These are phyloP conservation scores for Callyntrura guangdongensis DNA, from an alignment of 2,888 invertebrate species.

Conservation along the genomic window DNA sequence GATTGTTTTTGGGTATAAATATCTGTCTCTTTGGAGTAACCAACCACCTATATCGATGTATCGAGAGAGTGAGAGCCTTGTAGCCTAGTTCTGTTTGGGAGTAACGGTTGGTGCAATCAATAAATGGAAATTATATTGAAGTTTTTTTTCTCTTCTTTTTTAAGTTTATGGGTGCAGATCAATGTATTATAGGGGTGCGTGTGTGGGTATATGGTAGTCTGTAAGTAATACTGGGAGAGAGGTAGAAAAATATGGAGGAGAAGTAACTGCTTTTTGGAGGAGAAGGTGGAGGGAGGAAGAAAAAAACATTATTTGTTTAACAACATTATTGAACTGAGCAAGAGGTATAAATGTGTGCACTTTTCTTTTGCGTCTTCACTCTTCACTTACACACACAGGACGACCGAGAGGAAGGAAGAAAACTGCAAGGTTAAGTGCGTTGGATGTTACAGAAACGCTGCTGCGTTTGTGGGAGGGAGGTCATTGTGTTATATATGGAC, in stretches of 20 bases:
- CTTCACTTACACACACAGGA: no score
- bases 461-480: constrained; percentile 4
- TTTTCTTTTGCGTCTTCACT: not conserved
- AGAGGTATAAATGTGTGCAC: not conserved
- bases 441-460: not conserved
- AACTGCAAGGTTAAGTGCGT: constrained; percentile 70
- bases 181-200: constrained; percentile 56
- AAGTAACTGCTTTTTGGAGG: not conserved
- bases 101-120: constrained; percentile 68
- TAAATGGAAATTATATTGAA: constrained; percentile 79
- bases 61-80: not conserved
- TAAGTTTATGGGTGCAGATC: constrained; percentile 71
- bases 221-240: not conserved
- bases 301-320: constrained; percentile 68
- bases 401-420: not conserved
- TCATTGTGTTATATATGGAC: constrained; percentile 2
- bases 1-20: not conserved
- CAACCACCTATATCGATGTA: no score
- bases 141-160: constrained; percentile 52
- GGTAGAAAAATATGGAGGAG: not conserved
- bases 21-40: no score
- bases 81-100: constrained; percentile 29
- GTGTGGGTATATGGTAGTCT: not conserved
- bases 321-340: constrained; percentile 4
- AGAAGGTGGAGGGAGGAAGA: not conserved